phyloP scores from a whole-genome alignment of 2,797 vertebrate species.

The Lepilemur septentrionalis region DNA sequence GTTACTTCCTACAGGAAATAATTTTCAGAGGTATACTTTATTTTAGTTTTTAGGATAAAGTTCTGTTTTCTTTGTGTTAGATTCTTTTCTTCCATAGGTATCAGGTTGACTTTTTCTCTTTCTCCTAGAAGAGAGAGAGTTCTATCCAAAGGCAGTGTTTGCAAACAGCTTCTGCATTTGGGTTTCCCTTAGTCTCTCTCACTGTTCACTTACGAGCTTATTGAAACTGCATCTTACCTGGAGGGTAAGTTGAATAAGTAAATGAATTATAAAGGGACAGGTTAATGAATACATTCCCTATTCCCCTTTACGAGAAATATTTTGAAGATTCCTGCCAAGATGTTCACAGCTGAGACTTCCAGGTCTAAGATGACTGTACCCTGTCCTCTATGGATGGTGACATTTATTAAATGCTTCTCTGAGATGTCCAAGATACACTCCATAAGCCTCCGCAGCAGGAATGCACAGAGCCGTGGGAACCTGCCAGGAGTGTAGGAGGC shows the following conservation, averaged over 20 bases:
- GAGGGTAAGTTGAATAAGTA: neutral
- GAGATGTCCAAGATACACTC: neutral
- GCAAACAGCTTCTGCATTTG: neutral
- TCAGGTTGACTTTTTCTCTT: neutral
- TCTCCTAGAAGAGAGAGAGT: neutral
- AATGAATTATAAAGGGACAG: neutral
- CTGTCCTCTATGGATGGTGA: neutral
- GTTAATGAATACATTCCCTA: neutral
- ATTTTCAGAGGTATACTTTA: neutral
- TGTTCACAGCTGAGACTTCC: neutral
- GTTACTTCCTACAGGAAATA: neutral
- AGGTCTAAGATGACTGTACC: neutral
- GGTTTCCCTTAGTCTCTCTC: neutral
- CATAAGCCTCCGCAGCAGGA: neutral
- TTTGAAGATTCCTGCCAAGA: neutral
- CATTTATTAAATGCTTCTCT: neutral
- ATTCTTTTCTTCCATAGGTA: neutral
- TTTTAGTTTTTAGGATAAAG: neutral
- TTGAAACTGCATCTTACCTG: neutral
- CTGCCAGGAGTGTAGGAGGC: constrained; percentile 67
- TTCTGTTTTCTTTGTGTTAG: neutral
- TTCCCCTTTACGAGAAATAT: neutral
- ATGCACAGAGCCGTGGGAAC: neutral
- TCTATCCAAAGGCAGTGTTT: neutral
- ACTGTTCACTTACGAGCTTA: neutral